Conservation (phyloP, 2,113 vertebrate species). For the Sylvia atricapilla region DNA sequence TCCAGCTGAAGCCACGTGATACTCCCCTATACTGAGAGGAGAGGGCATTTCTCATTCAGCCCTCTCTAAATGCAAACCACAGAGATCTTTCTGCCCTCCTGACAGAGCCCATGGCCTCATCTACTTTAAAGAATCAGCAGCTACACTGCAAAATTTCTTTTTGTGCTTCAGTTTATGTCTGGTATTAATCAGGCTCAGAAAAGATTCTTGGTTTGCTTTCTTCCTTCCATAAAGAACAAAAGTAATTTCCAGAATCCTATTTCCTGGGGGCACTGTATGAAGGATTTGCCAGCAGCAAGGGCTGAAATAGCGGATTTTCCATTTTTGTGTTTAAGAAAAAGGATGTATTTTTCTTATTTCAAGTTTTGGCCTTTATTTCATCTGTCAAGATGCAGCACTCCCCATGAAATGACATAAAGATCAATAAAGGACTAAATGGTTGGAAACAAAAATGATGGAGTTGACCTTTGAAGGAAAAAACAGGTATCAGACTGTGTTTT, state of each 20-base stretch:
- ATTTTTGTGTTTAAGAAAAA: neutral
- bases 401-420: conserved; percentile 8
- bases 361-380: neutral
- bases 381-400: neutral
- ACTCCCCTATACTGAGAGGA: neutral
- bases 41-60: neutral
- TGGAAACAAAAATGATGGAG: conserved; percentile 40
- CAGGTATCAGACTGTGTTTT: conserved; percentile 41
- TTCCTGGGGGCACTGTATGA: neutral
- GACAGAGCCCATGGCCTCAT: neutral
- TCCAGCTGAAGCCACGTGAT: neutral
- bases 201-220: neutral
- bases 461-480: conserved; percentile 48
- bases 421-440: conserved; percentile 50
- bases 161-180: neutral
- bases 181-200: neutral
- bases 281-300: neutral
- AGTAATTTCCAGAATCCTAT: neutral
- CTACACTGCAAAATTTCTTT: neutral
- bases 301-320: neutral
- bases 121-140: neutral
- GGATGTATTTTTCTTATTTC: neutral
- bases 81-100: neutral
- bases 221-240: neutral
- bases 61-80: neutral